Evolutionary conservation across 2,113 vertebrate species (phyloP).

Genomic region (Pristiophorus japonicus): DNA sequence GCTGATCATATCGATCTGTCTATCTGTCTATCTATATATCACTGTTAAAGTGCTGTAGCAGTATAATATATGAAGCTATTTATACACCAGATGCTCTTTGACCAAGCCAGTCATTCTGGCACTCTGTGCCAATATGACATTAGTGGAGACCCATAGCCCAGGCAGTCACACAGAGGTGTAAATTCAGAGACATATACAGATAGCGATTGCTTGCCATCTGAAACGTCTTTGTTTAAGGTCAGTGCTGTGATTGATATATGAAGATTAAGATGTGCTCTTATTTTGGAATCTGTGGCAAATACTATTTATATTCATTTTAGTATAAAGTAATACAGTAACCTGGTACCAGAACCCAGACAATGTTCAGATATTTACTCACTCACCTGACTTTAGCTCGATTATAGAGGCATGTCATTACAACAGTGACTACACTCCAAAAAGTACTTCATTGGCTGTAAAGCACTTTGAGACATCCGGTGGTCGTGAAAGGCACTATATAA

Average conservation of each 20-base stretch:
- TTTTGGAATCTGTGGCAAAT: not conserved
- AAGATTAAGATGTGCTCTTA: not conserved
- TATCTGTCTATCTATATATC: not conserved
- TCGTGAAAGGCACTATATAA: no score
- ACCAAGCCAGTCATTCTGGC: not conserved
- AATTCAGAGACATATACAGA: not conserved
- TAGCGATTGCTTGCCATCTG: not conserved
- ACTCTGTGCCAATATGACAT: not conserved
- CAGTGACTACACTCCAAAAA: no score
- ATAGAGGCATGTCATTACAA: no score
- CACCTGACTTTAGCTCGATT: not conserved
- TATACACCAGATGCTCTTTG: not conserved
- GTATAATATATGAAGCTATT: not conserved
- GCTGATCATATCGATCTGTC: not conserved
- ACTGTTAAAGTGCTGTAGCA: not conserved
- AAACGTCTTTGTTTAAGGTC: not conserved
- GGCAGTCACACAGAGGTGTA: not conserved
- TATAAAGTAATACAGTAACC: not conserved
- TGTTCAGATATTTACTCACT: not conserved
- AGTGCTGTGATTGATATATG: not conserved
- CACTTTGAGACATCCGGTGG: no score
- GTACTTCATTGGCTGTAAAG: no score
- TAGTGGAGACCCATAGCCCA: not conserved
- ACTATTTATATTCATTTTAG: not conserved
- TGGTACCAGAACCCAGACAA: not conserved